Evolutionary conservation across 2,888 invertebrate genomes (phyloP).

Genomic region (Geotrupes spiniger): DNA sequence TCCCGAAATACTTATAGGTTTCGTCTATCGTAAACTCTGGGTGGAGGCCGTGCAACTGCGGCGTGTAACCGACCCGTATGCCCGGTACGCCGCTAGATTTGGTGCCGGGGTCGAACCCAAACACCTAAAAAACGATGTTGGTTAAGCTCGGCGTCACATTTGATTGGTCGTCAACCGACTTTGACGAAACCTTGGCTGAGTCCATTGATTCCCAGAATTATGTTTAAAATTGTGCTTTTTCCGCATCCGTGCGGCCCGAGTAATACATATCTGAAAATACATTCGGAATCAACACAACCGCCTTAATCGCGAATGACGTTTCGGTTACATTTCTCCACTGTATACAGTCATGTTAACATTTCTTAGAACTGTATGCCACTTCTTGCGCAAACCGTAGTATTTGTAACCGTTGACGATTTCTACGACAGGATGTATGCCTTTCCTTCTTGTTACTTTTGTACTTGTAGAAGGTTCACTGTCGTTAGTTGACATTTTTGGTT

Average conservation of each 20-base stretch:
- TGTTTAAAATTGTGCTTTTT: constrained; percentile 26
- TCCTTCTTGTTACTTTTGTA: not conserved
- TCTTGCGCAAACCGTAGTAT: constrained; percentile 22
- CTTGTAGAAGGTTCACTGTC: constrained; percentile 2
- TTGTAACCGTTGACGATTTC: constrained; percentile 25
- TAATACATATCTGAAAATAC: constrained; percentile 23
- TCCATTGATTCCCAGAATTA: constrained; percentile 25
- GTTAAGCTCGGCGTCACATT: too few species aligned
- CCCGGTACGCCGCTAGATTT: constrained; percentile 23
- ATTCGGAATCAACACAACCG: too few species aligned
- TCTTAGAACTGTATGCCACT: constrained; percentile 22
- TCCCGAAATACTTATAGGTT: constrained; percentile 23
- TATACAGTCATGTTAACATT: constrained; percentile 24
- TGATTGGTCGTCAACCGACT: constrained; percentile 10
- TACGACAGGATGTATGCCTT: constrained; percentile 22
- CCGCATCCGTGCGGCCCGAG: constrained; percentile 27
- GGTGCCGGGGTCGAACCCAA: constrained; percentile 24
- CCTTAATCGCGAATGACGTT: too few species aligned
- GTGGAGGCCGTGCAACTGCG: constrained; percentile 23
- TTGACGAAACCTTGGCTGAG: constrained; percentile 24
- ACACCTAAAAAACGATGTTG: constrained; percentile 24
- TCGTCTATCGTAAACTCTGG: constrained; percentile 24
- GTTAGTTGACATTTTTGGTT: not conserved
- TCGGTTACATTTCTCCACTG: constrained; percentile 26
- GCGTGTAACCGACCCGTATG: constrained; percentile 24